Evolutionary conservation across 1,140 invertebrate species (phyloP).

Genomic region (Drosophila arizonae): DNA sequence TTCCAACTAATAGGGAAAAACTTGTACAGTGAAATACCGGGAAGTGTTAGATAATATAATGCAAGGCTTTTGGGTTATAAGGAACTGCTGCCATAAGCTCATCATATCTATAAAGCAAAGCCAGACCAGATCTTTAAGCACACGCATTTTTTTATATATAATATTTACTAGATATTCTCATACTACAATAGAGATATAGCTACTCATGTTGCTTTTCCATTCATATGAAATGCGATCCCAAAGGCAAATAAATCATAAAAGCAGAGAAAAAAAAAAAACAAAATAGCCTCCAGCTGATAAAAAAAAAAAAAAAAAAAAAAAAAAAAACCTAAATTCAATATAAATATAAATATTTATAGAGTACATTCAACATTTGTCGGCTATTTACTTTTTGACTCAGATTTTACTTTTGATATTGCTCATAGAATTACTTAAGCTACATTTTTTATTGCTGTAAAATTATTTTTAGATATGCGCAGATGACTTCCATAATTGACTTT

Average conservation of each 20-base stretch:
- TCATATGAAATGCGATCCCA: conserved; percentile 22
- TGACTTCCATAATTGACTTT: not conserved
- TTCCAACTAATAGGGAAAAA: not conserved
- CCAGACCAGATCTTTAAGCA: conserved; percentile 18
- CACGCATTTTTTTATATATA: conserved; percentile 28
- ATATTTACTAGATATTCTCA: conserved; percentile 12
- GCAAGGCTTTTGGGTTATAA: not conserved
- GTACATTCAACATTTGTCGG: conserved; percentile 13
- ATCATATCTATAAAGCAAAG: not conserved
- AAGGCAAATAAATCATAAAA: conserved; percentile 12
- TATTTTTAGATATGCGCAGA: conserved; percentile 2
- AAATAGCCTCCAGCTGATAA: conserved; percentile 29
- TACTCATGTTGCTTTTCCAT: conserved; percentile 13
- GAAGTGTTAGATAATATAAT: conserved; percentile 16
- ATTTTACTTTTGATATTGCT: conserved; percentile 1
- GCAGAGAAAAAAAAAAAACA: not conserved
- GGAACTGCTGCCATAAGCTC: conserved; percentile 27
- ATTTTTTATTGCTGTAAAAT: not conserved
- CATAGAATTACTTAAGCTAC: not conserved
- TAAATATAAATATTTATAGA: conserved; percentile 35
- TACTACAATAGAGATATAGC: conserved; percentile 20
- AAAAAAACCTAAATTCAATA: conserved; percentile 3
- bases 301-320: conserved; percentile 11
- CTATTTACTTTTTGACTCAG: conserved; percentile 19
- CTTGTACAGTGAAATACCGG: conserved; percentile 15